Base-by-base conservation (phyloP, 2,888 invertebrate genomes). In the Ischnura elegans region DNA sequence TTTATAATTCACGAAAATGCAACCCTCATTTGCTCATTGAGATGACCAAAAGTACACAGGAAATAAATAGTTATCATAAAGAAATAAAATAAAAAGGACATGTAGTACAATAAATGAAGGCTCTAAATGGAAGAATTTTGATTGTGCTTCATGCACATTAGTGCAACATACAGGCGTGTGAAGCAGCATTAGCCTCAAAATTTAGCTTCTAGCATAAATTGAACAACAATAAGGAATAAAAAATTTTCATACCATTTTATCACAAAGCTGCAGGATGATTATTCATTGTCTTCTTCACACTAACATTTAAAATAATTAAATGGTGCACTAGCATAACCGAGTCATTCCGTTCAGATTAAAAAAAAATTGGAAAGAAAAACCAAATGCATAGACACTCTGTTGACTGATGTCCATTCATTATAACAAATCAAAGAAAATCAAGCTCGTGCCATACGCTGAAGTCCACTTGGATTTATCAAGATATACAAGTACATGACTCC, bases 71-170 rank as follows among this genome's bases (percentile, higher is more conserved):
- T 61, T 8, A 61, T n/a, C 25, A 19, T n/a, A 5, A 4, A n/a
- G n/a, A 25, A 4, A n/a, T 13, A 76, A 76, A 76, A 76, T 76
- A 76, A 36, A 2, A 13, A 5, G 61, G 25, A 8, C 25, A n/a
- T n/a, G n/a, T 1, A 51, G 10, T 36, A 8, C 8, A 61, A 61
- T 61, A 55, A 55, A 55, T 55, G 3, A 21, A 21, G 0, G 36
- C 13, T 76, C 76, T 36, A n/a, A 76, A 36, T 76, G 29, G 3
- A 76, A 36, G 36, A 36, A n/a, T 76, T 76, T 29, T 36, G 36
- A 76, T 76, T 76, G 76, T 76, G 76, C 76, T 29, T 76, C 76
- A 76, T 76, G 76, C 76, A 76, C 76, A 36, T 8, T n/a, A 36
- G 76, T 29, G 36, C 36, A 10, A 36, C 2, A 36, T 2, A 36